Evolutionary conservation across 2,797 vertebrate species (phyloP).

Genomic region (Zenarchopterus dispar): DNA sequence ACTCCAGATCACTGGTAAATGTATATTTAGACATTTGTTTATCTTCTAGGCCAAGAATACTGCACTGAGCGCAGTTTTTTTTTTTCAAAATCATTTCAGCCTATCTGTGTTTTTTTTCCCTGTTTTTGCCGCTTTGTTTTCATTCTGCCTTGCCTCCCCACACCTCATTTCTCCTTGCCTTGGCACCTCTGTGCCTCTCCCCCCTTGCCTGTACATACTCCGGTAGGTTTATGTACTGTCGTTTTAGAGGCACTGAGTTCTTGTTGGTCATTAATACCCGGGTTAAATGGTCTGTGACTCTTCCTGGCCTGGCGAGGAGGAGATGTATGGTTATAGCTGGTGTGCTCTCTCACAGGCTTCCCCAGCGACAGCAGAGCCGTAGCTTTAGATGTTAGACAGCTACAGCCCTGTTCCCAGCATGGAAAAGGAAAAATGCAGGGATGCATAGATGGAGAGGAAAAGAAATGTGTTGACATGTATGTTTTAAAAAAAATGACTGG

Average conservation of each 20-base stretch:
- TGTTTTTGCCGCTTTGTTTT: conserved; percentile 39
- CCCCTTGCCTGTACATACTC: conserved; percentile 43
- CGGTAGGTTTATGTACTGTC: conserved; percentile 39
- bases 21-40: conserved; percentile 50
- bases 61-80: conserved; percentile 6
- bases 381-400: conserved; percentile 45
- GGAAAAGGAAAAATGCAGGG: conserved; percentile 9
- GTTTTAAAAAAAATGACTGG: conserved; percentile 21
- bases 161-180: conserved; percentile 68
- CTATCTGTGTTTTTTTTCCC: conserved; percentile 31
- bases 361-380: conserved; percentile 31
- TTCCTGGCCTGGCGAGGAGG: conserved; percentile 61
- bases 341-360: conserved; percentile 42
- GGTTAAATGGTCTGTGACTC: conserved; percentile 74
- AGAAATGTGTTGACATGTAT: conserved; percentile 25
- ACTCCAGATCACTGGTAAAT: conserved; percentile 12
- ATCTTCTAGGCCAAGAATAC: conserved; percentile 32
- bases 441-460: conserved; percentile 27
- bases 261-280: conserved; percentile 72
- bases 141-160: conserved; percentile 37
- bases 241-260: conserved; percentile 52
- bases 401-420: conserved; percentile 22
- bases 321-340: conserved; percentile 60
- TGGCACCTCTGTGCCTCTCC: conserved; percentile 45
- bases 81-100: conserved; percentile 27